A percentile compares a stretch with the other conserved stretches of the same genome.
Conservation (phyloP, 2,113 vertebrate species). For the Asarcornis scutulata region DNA sequence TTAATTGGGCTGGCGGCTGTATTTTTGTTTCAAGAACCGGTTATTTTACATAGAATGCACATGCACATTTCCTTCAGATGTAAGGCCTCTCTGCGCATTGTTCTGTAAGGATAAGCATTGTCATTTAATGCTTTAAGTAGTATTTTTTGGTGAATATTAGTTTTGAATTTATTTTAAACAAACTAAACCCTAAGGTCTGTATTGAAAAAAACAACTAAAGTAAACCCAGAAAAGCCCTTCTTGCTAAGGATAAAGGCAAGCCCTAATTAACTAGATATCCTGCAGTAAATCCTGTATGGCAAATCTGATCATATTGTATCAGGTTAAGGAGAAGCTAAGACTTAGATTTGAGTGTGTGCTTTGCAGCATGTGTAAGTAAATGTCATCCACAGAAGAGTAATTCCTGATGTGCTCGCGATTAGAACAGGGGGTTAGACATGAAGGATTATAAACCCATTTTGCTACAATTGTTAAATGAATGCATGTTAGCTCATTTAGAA, state of each 20-base stretch:
- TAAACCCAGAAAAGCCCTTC: neutral
- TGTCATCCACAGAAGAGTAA: neutral
- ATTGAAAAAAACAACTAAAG: neutral
- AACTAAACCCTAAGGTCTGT: neutral
- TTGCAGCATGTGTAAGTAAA: neutral
- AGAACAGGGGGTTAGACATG: neutral
- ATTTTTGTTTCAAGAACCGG: neutral
- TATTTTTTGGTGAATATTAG: neutral
- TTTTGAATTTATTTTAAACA: neutral
- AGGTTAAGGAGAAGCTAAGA: constrained; percentile 28
- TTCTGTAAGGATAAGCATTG: neutral
- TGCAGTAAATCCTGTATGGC: neutral
- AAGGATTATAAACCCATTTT: neutral
- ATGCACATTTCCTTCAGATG: neutral
- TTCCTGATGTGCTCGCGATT: neutral
- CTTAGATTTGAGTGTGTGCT: neutral
- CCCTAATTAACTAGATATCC: neutral
- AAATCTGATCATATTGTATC: constrained; percentile 17
- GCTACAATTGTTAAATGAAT: neutral
- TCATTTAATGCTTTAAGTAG: neutral
- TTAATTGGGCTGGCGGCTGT: neutral
- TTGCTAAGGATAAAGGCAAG: neutral
- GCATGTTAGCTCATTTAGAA: neutral
- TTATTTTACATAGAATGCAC: neutral
- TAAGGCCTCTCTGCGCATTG: neutral